A percentile compares a stretch with the other conserved stretches of the same genome.
phyloP scores from a whole-genome alignment of 2,888 invertebrate species.

The Phrixothrix hirtus region DNA sequence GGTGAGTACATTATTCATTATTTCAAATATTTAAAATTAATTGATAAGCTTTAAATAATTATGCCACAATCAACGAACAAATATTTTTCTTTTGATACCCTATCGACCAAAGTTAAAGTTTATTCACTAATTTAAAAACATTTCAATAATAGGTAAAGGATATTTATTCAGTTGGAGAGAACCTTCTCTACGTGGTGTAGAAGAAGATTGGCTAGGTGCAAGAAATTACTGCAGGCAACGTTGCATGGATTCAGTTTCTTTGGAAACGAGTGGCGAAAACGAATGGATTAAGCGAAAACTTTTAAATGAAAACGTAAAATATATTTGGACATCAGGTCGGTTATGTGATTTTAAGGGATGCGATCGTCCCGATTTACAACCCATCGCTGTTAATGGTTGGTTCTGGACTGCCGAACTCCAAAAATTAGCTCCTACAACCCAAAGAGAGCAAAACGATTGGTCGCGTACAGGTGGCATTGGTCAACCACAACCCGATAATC shows the following conservation, averaged over 20 bases:
- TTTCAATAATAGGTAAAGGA: conserved; percentile 62
- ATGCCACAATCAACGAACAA: too few species aligned
- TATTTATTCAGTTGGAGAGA: conserved; percentile 91
- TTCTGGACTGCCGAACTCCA: conserved; percentile 89
- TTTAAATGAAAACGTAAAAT: conserved; percentile 80
- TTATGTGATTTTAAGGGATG: conserved; percentile 90
- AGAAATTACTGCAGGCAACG: conserved; percentile 85
- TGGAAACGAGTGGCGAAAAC: conserved; percentile 85
- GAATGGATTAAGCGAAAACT: conserved; percentile 83
- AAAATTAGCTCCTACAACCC: conserved; percentile 81
- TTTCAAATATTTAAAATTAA: too few species aligned
- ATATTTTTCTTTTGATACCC: too few species aligned
- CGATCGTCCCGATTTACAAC: conserved; percentile 81
- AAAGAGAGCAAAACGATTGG: conserved; percentile 86
- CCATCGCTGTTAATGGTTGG: conserved; percentile 83
- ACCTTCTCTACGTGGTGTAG: conserved; percentile 70
- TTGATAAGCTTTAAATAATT: not conserved
- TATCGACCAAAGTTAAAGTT: too few species aligned
- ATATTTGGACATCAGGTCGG: conserved; percentile 90
- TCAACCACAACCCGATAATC: conserved; percentile 84
- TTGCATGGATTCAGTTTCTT: conserved; percentile 86
- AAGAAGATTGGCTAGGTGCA: conserved; percentile 83
- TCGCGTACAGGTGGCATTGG: conserved; percentile 84
- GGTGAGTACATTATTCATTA: conserved; percentile 63
- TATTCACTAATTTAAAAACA: not conserved